Conservation (phyloP, 2,113 vertebrate genomes). For the Amblyornis subalaris region DNA sequence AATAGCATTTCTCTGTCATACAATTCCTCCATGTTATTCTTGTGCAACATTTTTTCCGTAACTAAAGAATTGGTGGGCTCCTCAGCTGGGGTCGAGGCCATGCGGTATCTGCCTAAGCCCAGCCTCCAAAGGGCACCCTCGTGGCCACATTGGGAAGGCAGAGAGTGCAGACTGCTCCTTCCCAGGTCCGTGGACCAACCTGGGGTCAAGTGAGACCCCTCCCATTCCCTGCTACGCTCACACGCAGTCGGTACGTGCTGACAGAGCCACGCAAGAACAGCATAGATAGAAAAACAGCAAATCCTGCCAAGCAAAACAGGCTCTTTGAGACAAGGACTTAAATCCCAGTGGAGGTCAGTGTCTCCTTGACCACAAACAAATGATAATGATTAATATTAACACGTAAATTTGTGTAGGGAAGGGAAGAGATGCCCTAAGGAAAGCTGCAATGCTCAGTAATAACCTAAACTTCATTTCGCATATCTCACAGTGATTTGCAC, state of each 20-base stretch:
- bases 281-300: neutral
- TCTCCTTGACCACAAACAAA: neutral
- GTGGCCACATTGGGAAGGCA: rapidly evolving
- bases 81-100: neutral
- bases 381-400: neutral
- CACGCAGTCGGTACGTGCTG: rapidly evolving
- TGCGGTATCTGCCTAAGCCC: neutral
- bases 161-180: neutral
- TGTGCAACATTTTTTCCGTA: neutral
- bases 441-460: neutral
- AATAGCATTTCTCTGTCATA: neutral
- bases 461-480: neutral
- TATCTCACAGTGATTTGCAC: neutral
- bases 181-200: neutral
- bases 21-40: neutral
- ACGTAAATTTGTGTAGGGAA: neutral
- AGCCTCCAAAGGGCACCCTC: neutral
- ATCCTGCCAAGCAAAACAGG: neutral
- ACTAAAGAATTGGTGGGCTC: neutral
- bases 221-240: neutral
- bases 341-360: neutral
- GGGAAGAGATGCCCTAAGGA: neutral
- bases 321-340: neutral
- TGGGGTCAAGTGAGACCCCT: rapidly evolving
- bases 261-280: neutral